phyloP scores from a whole-genome alignment of 1,140 invertebrate genomes.

The Chymomyza costata region DNA sequence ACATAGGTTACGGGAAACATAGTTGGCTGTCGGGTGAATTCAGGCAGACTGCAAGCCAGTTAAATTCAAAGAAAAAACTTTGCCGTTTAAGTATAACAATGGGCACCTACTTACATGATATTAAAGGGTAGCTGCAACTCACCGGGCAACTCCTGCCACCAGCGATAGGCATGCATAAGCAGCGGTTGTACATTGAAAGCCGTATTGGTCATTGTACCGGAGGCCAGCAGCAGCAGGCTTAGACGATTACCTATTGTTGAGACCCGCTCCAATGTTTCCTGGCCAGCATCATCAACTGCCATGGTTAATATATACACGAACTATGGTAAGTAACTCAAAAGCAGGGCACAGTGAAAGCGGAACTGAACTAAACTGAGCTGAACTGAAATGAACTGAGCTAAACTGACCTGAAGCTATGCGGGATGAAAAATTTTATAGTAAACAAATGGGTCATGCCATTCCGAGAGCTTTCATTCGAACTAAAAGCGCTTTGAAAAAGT shows the following conservation, averaged over 20 bases:
- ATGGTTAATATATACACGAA: no score
- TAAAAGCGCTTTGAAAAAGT: no score
- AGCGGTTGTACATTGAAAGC: constrained; percentile 47
- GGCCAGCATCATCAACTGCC: constrained; percentile 9
- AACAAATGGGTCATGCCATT: no score
- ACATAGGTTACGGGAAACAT: constrained; percentile 56
- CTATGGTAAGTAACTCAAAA: no score
- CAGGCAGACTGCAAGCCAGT: constrained; percentile 37
- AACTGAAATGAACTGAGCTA: no score
- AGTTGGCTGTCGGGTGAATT: constrained; percentile 26
- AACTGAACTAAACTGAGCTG: no score
- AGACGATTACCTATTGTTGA: constrained; percentile 38
- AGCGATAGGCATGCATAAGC: constrained; percentile 47
- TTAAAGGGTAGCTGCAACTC: constrained; percentile 51
- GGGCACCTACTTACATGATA: constrained; percentile 43
- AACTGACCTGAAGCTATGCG: no score
- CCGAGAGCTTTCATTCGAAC: no score
- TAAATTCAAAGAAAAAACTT: neutral
- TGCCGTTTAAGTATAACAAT: neutral
- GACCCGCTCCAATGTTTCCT: constrained; percentile 30
- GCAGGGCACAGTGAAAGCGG: no score
- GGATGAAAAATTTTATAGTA: no score
- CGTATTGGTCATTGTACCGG: constrained; percentile 37
- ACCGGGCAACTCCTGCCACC: constrained; percentile 17
- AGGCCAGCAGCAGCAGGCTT: constrained; percentile 40